Base-by-base conservation (phyloP, 2,113 vertebrate species). In the Cyprinodon brontotheroides region DNA sequence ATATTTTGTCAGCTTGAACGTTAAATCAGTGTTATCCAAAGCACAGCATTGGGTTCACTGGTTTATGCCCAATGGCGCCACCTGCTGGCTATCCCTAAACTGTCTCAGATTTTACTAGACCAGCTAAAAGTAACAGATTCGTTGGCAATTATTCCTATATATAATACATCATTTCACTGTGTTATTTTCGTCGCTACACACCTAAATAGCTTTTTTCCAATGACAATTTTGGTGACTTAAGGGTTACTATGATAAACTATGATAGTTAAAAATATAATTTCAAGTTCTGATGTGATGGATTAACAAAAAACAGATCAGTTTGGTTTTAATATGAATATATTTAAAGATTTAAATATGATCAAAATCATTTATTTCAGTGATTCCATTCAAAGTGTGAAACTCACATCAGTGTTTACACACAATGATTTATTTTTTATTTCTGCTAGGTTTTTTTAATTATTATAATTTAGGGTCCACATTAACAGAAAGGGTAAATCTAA, bases 81-180 rank as follows among this genome's bases (percentile, higher is more conserved):
- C 83, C 87, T 87, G 47, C 86, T 87, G 91, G 88, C 22, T 20
- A 7, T 70, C 22, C 41, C 41, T 76, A 70, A 48, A 43, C 47
- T 11, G 8, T 75, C 59, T 29, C 29, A 29, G 29, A 29, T 29
- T 29, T 29, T 29, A 29, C 29, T 29, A 29, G 29, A 29, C 29
- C 29, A 29, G 29, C 29, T 64, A 66, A 72, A 22, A 40, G 65
- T 22, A 67, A 67, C 29, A 3, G 10, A 67, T 47, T 67, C 1
- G 3, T 4, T 45, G 12, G n/a, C 3, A 4, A 5, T 17, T 15
- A 29, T 29, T 29, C 29, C 29, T 29, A 29, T 29, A 29, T 29
- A 29, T 29, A 29, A 29, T 29, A 29, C 29, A 29, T 29, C 29
- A 29, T 29, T 29, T 29, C 29, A 1, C 29, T 29, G 29, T 29